Base-by-base conservation (phyloP, 2,797 vertebrate species). In the Phoxinus dragarum region DNA sequence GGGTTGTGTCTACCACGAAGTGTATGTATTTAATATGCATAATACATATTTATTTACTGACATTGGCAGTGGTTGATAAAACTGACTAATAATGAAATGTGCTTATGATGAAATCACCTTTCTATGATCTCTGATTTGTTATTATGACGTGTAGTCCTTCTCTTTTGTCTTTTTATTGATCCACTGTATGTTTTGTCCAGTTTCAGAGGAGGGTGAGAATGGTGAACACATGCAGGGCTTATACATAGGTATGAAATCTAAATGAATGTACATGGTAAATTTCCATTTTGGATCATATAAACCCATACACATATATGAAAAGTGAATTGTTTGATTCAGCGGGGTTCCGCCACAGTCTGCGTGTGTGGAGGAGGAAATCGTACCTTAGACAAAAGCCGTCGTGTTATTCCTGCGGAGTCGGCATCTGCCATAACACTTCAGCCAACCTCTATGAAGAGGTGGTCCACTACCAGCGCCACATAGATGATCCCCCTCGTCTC, bases 291-390 rank as follows among this genome's bases (percentile, higher is more conserved):
- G 3, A n/a, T 72, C 12, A 67, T 19, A 36, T 47, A 16, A 64
- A 67, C 19, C 81, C 94, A 85, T 92, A 94, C 84, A 81, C 92
- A 7, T 91, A 94, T 95, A 85, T 90, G 88, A 56, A 73, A 56
- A 83, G 23, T 5, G 0, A n/a, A 23, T 38, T 84, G 56, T 76
- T 76, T 36, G 52, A 38, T 27, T 71, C 92, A 99, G 98, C 97
- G 61, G 97, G 97, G 4, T 98, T 98, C 92, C 95, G 96, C 0
- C 94, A 94, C 76, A 99, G 97, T 78, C 95, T 98, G 93, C 95
- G 96, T 23, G 93, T 97, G 1, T 97, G 96, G 82, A 96, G 96
- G 89, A 94, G 95, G 91, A 97, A 94, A 40, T 93, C 95, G 0
- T 90, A 87, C 77, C 91, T 86, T 86, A 90, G 80, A 75, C 94